phyloP scores from a whole-genome alignment of 2,113 vertebrate genomes.

The Gymnobelideus leadbeateri region DNA sequence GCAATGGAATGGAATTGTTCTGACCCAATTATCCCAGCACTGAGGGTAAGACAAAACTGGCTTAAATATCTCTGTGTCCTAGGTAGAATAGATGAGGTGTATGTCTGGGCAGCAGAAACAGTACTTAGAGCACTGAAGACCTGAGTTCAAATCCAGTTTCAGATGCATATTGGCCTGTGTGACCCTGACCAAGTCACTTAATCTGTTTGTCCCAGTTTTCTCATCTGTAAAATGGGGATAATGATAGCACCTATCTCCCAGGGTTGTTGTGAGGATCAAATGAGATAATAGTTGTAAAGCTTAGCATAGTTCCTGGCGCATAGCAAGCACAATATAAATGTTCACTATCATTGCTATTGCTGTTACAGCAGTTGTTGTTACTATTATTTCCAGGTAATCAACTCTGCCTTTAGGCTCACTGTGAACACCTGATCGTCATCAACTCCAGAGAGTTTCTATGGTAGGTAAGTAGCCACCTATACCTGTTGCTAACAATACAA shows the following conservation, averaged over 20 bases:
- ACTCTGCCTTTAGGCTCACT: background rate
- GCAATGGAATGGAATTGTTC: background rate
- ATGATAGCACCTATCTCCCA: background rate
- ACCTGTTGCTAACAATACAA: background rate
- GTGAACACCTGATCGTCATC: background rate
- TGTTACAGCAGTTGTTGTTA: background rate
- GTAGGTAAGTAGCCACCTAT: background rate
- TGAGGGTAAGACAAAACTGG: background rate
- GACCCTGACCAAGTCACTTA: background rate
- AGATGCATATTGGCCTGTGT: background rate
- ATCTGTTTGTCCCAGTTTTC: background rate
- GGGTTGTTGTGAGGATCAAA: background rate
- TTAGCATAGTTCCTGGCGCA: background rate
- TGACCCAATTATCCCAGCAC: background rate
- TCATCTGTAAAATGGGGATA: background rate
- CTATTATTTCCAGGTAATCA: background rate
- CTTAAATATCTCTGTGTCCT: background rate
- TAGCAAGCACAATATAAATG: conserved; percentile 4
- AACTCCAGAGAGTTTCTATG: background rate
- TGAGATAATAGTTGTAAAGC: conserved; percentile 17
- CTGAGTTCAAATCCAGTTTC: background rate
- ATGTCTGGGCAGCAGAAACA: background rate
- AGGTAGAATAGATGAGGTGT: background rate
- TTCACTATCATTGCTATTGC: background rate
- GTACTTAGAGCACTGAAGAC: background rate